phyloP scores from a whole-genome alignment of 2,888 invertebrate genomes.

The Acronicta psi region DNA sequence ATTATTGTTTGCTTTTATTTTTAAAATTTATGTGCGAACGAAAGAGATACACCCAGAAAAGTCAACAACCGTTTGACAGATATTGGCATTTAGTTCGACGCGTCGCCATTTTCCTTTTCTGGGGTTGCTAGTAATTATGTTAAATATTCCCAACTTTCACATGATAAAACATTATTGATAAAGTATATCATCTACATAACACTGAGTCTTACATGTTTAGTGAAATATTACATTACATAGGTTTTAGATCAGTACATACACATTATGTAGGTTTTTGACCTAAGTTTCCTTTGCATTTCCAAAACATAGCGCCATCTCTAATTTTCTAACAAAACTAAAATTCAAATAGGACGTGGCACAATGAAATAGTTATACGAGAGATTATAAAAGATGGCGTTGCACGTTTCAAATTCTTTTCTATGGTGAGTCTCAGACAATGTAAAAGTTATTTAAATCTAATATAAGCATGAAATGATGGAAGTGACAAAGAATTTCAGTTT shows the following conservation, averaged over 20 bases:
- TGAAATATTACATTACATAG: too few species aligned
- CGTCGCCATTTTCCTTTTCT: conserved; percentile 67
- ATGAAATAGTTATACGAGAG: neutral
- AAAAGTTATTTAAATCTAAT: too few species aligned
- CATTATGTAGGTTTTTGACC: too few species aligned
- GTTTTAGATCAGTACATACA: too few species aligned
- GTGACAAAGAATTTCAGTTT: too few species aligned
- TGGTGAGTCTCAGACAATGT: too few species aligned
- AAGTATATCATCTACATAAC: too few species aligned
- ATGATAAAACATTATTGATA: neutral
- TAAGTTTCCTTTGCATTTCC: neutral
- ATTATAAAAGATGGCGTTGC: neutral
- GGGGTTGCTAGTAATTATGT: conserved; percentile 50
- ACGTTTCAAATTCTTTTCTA: too few species aligned
- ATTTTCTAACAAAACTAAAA: neutral
- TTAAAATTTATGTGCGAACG: conserved; percentile 43
- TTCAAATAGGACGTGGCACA: conserved; percentile 1
- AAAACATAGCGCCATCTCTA: conserved; percentile 7
- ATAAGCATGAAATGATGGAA: too few species aligned
- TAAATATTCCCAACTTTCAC: conserved; percentile 30
- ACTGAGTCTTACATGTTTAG: too few species aligned
- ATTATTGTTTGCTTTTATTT: conserved; percentile 29
- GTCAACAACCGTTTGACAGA: conserved; percentile 87
- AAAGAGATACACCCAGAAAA: conserved; percentile 66
- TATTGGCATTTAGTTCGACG: conserved; percentile 57